phyloP scores from a whole-genome alignment of 1,140 invertebrate genomes.

The Procambarus clarkii region DNA sequence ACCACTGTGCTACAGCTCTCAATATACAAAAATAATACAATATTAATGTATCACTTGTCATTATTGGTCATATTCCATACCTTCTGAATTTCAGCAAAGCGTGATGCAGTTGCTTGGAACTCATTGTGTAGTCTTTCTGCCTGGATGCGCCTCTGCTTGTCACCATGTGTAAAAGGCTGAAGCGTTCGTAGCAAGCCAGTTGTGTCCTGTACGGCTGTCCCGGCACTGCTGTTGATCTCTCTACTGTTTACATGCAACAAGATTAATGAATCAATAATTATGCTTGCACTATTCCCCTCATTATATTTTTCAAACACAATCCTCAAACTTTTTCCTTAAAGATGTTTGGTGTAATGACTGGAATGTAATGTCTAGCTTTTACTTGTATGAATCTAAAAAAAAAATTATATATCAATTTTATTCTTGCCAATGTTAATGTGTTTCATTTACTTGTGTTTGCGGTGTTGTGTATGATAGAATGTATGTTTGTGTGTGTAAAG shows the following conservation, averaged over 20 bases:
- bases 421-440: too few relatives aligned
- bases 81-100: slow-evolving; percentile 63
- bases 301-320: background rate
- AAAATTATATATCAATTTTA: too few relatives aligned
- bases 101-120: slow-evolving; percentile 61
- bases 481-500: too few relatives aligned
- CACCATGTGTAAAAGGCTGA: slow-evolving; percentile 50
- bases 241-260: slow-evolving; percentile 11
- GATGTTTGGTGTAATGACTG: too few relatives aligned
- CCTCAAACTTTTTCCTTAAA: background rate
- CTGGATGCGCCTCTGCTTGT: slow-evolving; percentile 52
- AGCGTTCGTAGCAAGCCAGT: slow-evolving; percentile 38
- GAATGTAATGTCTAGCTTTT: too few relatives aligned
- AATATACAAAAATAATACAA: too few relatives aligned
- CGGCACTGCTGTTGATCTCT: slow-evolving; percentile 59
- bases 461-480: too few relatives aligned
- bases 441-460: too few relatives aligned
- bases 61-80: background rate
- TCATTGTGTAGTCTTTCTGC: slow-evolving; percentile 57
- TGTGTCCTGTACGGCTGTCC: slow-evolving; percentile 42
- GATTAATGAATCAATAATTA: background rate
- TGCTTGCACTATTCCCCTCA: background rate
- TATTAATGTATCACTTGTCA: too few relatives aligned
- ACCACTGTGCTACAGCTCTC: too few relatives aligned
- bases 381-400: too few relatives aligned